Evolutionary conservation across 2,888 invertebrate genomes (phyloP), one percentile per base, ranked within the genome.

Genomic region (Scaptomyza polygonia): DNA sequence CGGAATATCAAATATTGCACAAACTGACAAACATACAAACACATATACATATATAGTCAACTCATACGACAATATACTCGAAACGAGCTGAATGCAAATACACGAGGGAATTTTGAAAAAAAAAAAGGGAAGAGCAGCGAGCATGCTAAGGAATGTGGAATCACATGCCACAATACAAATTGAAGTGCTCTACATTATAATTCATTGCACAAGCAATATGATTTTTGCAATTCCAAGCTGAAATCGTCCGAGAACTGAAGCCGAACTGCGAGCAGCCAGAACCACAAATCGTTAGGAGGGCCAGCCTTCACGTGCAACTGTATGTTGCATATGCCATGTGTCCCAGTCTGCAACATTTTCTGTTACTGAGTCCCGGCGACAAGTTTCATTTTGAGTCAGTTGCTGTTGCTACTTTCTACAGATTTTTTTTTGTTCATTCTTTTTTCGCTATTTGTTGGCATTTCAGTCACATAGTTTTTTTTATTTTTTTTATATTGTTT

Each of bases 111-210:
- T 34, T n/a, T 44, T 21, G 3, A 21, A 36, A 36, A 36, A 30
- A 39, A 51, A 30, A 16, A n/a, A n/a, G 21, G 14, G 14, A 40
- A 7, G 40, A 40, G 48, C 36, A 30, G 55, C 36, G 21, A 16
- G 36, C 16, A 16, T 1, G 16, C 11, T 21, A 40, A 16, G 42
- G 25, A 71, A 52, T 75, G 57, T 67, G 48, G 14, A 39, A 27
- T 61, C 27, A 49, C 52, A 66, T 53, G 59, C 70, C 65, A 64
- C 79, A 79, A 64, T 71, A 81, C 71, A 72, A 69, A 82, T 75
- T 77, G 70, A 79, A 77, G 69, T 67, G 61, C 66, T 63, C 49
- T 67, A 61, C 80, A 82, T 79, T 82, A 82, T 82, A 79, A 85
- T 82, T 82, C 86, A 79, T 77, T 75, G 72, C 71, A 71, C 69